Base-by-base conservation (phyloP, 2,113 vertebrate species). In the Anser cygnoides region DNA sequence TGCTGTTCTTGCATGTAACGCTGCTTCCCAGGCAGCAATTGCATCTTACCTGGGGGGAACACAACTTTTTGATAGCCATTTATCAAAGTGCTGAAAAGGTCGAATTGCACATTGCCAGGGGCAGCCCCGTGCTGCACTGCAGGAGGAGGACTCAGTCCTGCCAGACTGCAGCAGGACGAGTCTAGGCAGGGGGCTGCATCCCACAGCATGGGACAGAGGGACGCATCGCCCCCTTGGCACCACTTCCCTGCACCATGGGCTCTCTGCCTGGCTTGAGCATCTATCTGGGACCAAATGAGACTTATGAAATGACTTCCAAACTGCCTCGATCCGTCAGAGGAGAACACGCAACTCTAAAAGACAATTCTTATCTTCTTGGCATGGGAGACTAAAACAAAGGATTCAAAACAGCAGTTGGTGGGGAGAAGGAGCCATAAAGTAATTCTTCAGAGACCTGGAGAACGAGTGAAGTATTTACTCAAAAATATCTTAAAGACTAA, bases 1-100 rank as follows among this genome's bases (percentile, higher is more conserved):
- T 84, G 31, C 68, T 68, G 1, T 28, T n/a, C 37, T 58, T 39
- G 46, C 17, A 3, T 0, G 2, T 3, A 44, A 55, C 1, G 0
- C 50, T 67, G 58, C n/a, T 59, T 62, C 54, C 46, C 22, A 14
- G 37, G 68, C 74, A 81, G 17, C 28, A 21, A 13, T 8, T 6
- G 19, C 59, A 37, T 68, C 37, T 74, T 22, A 49, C 20, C 20
- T 49, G 46, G 46, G 20, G 20, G 20, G 10, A 49, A 26, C 22
- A 52, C 39, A 65, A 59, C 4, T 13, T 65, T 59, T n/a, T 33
- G 66, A 61, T 12, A 54, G 52, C 44, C 8, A 37, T 37, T 67
- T 75, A 72, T 33, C 68, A 61, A 62, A 10, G 25, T 4, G 35
- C 77, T 59, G 46, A 20, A 41, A 76, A 33, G 11, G 11, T 49